Conservation (phyloP, 2,113 vertebrate species). For the Clupea harengus region DNA sequence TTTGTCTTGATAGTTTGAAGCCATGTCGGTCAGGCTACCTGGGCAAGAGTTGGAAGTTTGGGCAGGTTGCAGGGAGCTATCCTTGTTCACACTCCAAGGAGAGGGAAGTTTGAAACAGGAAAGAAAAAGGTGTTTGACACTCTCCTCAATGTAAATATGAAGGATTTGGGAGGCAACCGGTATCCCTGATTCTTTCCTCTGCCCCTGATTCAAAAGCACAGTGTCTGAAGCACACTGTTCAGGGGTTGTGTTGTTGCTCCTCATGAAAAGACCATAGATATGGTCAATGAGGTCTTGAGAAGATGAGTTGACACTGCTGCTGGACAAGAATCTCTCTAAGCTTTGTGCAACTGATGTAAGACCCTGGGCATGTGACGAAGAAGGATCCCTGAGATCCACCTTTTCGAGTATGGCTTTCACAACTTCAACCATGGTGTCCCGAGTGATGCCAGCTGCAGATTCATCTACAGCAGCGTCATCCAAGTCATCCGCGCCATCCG, state of each 20-base stretch:
- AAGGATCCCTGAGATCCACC: neutral
- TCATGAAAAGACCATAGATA: neutral
- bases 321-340: neutral
- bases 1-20: neutral
- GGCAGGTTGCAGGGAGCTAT: neutral
- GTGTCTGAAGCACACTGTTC: neutral
- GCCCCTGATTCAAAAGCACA: neutral
- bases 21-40: neutral
- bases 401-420: neutral
- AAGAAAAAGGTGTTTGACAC: neutral
- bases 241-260: neutral
- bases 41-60: neutral
- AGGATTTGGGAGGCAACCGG: neutral
- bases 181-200: neutral
- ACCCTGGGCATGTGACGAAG: neutral
- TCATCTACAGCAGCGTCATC: neutral
- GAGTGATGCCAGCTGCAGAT: neutral
- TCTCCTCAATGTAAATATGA: neutral
- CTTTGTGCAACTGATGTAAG: neutral
- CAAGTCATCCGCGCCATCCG: neutral
- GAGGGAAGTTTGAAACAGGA: neutral
- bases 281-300: neutral
- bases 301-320: neutral
- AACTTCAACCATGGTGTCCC: neutral
- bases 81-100: neutral